A percentile compares a stretch with the other conserved stretches of the same genome.
These are phyloP conservation scores for Sycobia sp. DNA, from an alignment of 1,140 invertebrate genomes.

Conservation along the genomic window DNA sequence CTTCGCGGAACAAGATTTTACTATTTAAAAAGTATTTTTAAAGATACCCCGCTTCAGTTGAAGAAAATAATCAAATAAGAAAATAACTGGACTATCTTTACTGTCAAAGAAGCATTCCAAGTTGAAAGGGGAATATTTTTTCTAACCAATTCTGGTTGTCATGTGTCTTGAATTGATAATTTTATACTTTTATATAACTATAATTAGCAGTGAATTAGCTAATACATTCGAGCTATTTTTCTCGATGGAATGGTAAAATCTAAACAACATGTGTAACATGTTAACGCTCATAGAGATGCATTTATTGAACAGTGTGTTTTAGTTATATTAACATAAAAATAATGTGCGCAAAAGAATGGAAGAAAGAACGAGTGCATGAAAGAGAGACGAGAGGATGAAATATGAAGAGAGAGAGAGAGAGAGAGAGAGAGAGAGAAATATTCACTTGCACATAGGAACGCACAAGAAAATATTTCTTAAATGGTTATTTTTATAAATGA, in stretches of 20 bases:
- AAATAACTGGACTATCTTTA: neutral
- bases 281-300: neutral
- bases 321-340: no score
- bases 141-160: constrained; percentile 32
- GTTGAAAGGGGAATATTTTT: neutral
- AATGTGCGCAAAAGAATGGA: no score
- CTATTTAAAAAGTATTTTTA: constrained; percentile 26
- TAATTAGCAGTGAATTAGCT: constrained; percentile 30
- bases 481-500: constrained; percentile 14
- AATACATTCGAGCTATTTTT: constrained; percentile 24
- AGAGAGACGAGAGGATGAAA: no score
- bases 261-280: neutral
- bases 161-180: constrained; percentile 34
- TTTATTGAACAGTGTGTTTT: constrained; percentile 9
- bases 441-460: neutral
- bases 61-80: constrained; percentile 2
- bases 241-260: constrained; percentile 11
- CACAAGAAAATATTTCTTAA: neutral
- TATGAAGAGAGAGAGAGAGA: no score
- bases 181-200: constrained; percentile 50
- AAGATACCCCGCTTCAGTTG: neutral
- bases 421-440: neutral
- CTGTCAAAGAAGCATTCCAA: neutral
- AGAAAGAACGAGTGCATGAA: no score
- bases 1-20: constrained; percentile 17